Evolutionary conservation across 2,797 vertebrate species (phyloP).

Genomic region (Megalops cyprinoides): DNA sequence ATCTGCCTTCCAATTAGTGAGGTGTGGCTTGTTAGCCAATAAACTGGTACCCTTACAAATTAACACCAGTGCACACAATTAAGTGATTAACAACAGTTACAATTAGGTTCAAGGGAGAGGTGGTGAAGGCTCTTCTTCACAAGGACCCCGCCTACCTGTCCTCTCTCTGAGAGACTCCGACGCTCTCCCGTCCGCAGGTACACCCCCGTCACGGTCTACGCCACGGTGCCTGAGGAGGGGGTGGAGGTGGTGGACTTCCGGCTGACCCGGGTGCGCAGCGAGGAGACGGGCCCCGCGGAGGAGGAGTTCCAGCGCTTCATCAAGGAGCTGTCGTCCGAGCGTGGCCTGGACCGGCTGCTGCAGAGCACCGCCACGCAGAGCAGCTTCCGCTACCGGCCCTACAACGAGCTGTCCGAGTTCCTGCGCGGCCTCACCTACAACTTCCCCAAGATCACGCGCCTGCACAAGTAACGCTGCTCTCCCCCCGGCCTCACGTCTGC

Average conservation of each 20-base stretch:
- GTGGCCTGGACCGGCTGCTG: constrained; percentile 83
- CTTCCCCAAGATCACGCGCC: constrained; percentile 88
- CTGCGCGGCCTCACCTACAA: constrained; percentile 86
- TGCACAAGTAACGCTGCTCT: constrained; percentile 68
- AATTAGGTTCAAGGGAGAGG: no score
- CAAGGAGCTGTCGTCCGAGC: constrained; percentile 86
- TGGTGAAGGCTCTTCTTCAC: no score
- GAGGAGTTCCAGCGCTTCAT: constrained; percentile 86
- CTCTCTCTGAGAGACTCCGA: not conserved
- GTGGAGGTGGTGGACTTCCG: constrained; percentile 87
- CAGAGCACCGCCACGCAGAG: constrained; percentile 74
- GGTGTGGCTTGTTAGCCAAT: no score
- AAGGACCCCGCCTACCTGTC: not conserved
- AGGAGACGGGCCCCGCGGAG: constrained; percentile 73
- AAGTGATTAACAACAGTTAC: no score
- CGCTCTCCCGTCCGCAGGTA: constrained; percentile 73
- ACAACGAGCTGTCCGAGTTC: constrained; percentile 83
- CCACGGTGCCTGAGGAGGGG: constrained; percentile 76
- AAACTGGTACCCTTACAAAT: no score
- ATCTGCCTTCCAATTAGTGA: no score
- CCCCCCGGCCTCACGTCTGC: no score
- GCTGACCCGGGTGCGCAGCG: constrained; percentile 66
- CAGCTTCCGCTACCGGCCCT: constrained; percentile 83
- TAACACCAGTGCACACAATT: no score
- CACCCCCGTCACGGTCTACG: constrained; percentile 74